Evolutionary conservation across 1,140 invertebrate species (phyloP), one percentile per base, ranked within the genome.

Genomic region (Hylaeus volcanicus): DNA sequence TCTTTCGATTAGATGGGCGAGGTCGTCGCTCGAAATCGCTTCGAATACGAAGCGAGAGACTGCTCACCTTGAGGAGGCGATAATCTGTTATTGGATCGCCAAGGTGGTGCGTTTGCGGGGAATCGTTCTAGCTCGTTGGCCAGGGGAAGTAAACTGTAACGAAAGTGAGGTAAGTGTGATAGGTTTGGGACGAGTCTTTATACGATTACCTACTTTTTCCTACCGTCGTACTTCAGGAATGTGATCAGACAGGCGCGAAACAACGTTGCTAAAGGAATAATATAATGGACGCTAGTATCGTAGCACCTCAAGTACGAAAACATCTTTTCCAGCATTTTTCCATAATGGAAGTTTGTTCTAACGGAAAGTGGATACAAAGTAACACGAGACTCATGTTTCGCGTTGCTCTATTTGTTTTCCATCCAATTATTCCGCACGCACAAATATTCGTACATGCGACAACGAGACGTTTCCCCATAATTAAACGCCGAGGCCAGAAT

Each of bases 81-180:
- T 79, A 74, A 73, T 41, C 76, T 65, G 56, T 85, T 81, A 84
- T 84, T 81, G 84, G 26, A 73, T 72, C 55, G 55, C 58, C 70
- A 55, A 37, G n/a, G 39, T 68, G 6, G 8, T 14, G 1, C 15
- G 51, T 55, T 26, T 26, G 14, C 45, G 39, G 15, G 53, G 26
- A 84, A 58, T 68, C 64, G 53, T 37, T 48, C 43, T 4, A 12
- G 14, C 45, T 48, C 14, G 43, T 56, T 51, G 41, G 48, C 37
- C 41, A 3, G 58, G 55, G 70, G 72, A 69, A 74, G 77, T 84
- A 81, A 73, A 81, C 53, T 53, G 60, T 39, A 77, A 41, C 56
- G 41, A 66, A 70, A 64, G 39, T 61, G 11, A 70, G 69, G 83
- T n/a, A 43, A 43, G 48, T 55, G 9, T 61, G 65, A 83, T 55